Evolutionary conservation across 1,140 invertebrate genomes (phyloP).

Genomic region (Sinella curviseta): DNA sequence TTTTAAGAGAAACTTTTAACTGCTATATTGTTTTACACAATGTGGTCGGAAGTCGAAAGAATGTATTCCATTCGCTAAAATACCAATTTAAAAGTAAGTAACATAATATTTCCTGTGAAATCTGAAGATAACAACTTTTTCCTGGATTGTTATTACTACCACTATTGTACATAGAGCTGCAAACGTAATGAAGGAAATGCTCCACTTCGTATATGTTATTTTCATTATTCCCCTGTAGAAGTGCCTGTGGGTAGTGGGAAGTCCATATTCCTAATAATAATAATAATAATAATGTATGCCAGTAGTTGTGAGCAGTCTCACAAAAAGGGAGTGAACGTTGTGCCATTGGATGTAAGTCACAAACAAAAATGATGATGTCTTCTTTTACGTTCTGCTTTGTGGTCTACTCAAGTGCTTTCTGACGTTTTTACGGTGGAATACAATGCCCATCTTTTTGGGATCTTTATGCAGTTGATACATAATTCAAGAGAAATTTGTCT

Average conservation of each 20-base stretch:
- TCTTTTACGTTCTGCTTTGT: conserved; percentile 1
- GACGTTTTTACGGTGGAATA: background rate
- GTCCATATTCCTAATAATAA: too few relatives aligned
- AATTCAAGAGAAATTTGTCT: conserved; percentile 12
- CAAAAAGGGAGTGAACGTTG: too few relatives aligned
- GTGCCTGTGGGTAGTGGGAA: too few relatives aligned
- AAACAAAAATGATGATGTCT: background rate
- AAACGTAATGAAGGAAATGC: conserved; percentile 17
- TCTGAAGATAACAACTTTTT: background rate
- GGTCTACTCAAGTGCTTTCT: conserved; percentile 9
- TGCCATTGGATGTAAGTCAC: too few relatives aligned
- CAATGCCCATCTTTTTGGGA: background rate
- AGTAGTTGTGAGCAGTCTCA: too few relatives aligned
- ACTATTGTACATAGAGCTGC: background rate
- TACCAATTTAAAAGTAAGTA: too few relatives aligned
- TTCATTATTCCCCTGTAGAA: too few relatives aligned
- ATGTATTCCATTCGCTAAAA: background rate
- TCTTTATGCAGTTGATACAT: background rate
- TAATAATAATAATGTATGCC: too few relatives aligned
- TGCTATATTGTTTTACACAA: too few relatives aligned
- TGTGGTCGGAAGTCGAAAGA: too few relatives aligned
- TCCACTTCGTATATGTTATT: background rate
- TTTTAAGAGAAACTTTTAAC: background rate
- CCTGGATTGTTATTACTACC: conserved; percentile 2
- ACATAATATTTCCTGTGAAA: too few relatives aligned